Evolutionary conservation across 2,113 vertebrate species (phyloP), one percentile per base, ranked within the genome.

Genomic region (Synchiropus splendidus): DNA sequence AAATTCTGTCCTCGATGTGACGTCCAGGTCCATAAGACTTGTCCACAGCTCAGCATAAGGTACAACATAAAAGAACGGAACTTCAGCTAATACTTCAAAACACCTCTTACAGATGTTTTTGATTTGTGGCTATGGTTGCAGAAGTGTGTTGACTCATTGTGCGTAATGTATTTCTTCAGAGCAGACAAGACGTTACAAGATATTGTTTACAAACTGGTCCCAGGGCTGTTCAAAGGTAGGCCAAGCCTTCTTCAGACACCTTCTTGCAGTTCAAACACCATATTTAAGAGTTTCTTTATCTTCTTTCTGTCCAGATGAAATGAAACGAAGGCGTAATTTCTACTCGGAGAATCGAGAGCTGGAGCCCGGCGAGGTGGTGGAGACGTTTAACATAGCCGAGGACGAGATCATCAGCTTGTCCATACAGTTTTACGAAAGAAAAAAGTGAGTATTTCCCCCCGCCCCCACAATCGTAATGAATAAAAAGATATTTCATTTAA

Each of bases 1-100:
- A 94, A 94, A 58, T 94, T 89, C 78, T 96, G 92, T 74, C 92
- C 92, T 48, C 89, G 92, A 82, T 96, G 92, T 39, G 91, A 94
- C 1, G 88, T 86, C 15, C 92, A 96, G 53, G 92, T 94, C 32
- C 92, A 96, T 56, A 96, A 96, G 77, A 90, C 90, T 2, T 85
- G 91, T 45, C 92, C 92, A 5, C 87, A 94, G 54, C 89, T 96
- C 75, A 96, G 91, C 72, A 90, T 96, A 80, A 85, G 89, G 92
- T 92, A 66, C 21, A 72, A 72, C 16, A 8, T 27, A 27, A 27
- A 2, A 3, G 2, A 12, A 2, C 6, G 14, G 1, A 27, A 15
- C 2, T 6, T 33, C 2, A 16, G 18, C 5, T 10, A 2, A 36
- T 27, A n/a, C n/a, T n/a, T n/a, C n/a, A n/a, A n/a, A n/a, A n/a